Evolutionary conservation across 2,888 invertebrate genomes (phyloP), one percentile per base, ranked within the genome.

Genomic region (Scaptomyza tumidula): DNA sequence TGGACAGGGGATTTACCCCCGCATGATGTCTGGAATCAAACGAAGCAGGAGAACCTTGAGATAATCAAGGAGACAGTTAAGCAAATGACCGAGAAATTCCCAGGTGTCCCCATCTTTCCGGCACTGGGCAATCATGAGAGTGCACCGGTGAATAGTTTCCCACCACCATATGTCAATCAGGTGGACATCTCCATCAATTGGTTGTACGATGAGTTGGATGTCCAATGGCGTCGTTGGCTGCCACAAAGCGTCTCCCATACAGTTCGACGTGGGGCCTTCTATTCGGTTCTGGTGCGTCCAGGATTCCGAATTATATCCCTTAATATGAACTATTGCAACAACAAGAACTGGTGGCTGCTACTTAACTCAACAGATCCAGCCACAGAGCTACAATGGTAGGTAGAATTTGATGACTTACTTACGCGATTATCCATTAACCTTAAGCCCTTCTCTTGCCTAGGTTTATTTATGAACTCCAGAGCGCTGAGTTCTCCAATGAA

Each of bases 1-100:
- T 98, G 98, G 97, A 98, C 98, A 0, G 99, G 99, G 4, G 99
- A 99, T 92, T 93, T 99, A 71, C 98, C 98, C 4, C 97, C 98
- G 0, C 99, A 99, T 89, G 98, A 98, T 90, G 96, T 99, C 10
- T 97, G 97, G 97, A 97, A 98, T 90, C 98, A 98, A 92, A 98
- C 97, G 0, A 95, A 95, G 78, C 96, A 96, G 78, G 97, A 97
- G 91, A 98, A 98, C 91, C 92, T 98, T 27, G 95, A 96, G 91
- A 96, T 97, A 53, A 93, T 98, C 19, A 96, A 95, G 82, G 97
- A 97, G 89, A 97, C 97, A 0, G 97, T 97, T 0, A 94, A 95
- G 31, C 97, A 97, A 90, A 96, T 97, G 95, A 94, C 95, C 0
- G 95, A 95, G 68, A 96, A 95, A 93, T 98, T 99, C 89, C 98